Conservation (phyloP, 2,113 vertebrate species). For the Bos javanicus region DNA sequence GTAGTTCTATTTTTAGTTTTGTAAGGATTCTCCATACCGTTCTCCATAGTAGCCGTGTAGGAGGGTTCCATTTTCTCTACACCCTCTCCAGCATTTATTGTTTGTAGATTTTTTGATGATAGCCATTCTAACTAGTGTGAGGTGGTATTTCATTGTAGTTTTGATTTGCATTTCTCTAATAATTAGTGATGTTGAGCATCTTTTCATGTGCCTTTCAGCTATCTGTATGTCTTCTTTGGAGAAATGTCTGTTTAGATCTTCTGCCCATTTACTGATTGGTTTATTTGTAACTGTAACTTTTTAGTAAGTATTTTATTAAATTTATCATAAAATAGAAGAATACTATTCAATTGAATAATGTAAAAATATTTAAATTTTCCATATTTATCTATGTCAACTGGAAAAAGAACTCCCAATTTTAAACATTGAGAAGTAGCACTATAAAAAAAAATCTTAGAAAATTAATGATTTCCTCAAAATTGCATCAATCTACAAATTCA, state of each 20-base stretch:
- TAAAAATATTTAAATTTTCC: background rate
- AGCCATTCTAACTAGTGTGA: background rate
- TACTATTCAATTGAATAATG: background rate
- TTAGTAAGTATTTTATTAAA: conserved; percentile 20
- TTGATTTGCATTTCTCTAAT: background rate
- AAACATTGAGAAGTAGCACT: background rate
- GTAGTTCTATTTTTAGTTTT: background rate
- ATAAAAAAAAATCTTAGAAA: conserved; percentile 15
- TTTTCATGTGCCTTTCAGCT: background rate
- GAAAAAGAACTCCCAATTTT: background rate
- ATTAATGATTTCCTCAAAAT: conserved; percentile 30
- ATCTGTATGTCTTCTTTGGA: background rate
- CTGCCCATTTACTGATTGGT: background rate
- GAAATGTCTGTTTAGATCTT: background rate
- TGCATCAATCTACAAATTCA: background rate
- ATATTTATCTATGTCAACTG: background rate
- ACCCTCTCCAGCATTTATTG: background rate
- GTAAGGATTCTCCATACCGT: background rate
- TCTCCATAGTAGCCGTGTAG: background rate
- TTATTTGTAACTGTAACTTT: background rate
- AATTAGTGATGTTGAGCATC: background rate
- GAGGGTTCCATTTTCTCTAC: background rate
- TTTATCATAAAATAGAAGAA: background rate
- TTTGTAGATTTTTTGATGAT: background rate
- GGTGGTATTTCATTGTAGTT: background rate